A percentile compares a stretch with the other conserved stretches of the same genome.
These are phyloP conservation scores for Morpho deidamia DNA, from an alignment of 2,888 invertebrate genomes.

Conservation along the genomic window DNA sequence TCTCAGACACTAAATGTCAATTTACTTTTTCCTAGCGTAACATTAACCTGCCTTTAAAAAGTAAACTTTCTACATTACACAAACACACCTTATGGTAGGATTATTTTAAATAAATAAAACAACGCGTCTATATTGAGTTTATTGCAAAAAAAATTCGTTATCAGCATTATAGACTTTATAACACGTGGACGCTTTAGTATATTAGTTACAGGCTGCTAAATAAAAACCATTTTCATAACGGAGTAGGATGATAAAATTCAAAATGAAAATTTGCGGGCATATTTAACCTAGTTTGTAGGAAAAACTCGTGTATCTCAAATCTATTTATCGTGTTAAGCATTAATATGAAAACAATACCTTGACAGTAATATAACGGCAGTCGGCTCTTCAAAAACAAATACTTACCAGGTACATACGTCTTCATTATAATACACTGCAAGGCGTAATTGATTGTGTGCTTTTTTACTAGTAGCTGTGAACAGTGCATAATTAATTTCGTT, in stretches of 20 bases:
- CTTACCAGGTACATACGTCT: constrained; percentile 35
- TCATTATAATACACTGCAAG: constrained; percentile 48
- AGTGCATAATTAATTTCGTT: constrained; percentile 2
- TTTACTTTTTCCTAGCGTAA: no score
- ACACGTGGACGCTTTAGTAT: no score
- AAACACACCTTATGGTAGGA: no score
- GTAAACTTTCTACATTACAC: no score
- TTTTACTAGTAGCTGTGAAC: constrained; percentile 42
- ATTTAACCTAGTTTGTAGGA: constrained; percentile 29
- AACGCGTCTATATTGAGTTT: no score
- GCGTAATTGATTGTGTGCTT: constrained; percentile 32
- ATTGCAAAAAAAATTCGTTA: no score
- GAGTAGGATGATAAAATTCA: constrained; percentile 47
- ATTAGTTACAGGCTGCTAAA: no score
- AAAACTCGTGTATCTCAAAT: constrained; percentile 53
- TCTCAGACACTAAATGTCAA: no score
- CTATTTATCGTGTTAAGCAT: constrained; percentile 38
- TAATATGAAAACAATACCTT: constrained; percentile 36
- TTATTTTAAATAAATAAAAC: no score
- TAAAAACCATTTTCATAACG: constrained; percentile 11
- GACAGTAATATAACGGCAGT: constrained; percentile 54
- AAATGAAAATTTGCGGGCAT: constrained; percentile 40
- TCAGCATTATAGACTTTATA: no score
- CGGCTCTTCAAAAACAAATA: constrained; percentile 40
- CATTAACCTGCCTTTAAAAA: no score